These are phyloP conservation scores for Conus canariensis DNA, from an alignment of 2,888 invertebrate species.

Conservation along the genomic window DNA sequence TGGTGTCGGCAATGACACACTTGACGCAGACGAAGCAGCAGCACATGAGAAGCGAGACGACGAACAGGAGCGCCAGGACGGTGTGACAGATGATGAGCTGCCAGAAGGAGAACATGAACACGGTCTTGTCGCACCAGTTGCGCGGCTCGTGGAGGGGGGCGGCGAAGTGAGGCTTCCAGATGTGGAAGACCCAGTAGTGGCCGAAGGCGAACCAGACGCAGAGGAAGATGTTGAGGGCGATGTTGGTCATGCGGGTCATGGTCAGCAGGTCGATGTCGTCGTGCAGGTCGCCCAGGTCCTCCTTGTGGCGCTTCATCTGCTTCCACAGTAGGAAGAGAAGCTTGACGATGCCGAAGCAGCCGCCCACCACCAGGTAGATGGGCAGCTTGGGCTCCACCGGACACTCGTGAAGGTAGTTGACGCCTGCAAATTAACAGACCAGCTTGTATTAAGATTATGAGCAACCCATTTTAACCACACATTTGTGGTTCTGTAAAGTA, in stretches of 20 bases:
- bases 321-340: slow-evolving; percentile 83
- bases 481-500: too few species aligned
- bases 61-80: slow-evolving; percentile 78
- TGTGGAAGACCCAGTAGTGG: slow-evolving; percentile 88
- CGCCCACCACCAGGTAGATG: slow-evolving; percentile 91
- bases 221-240: slow-evolving; percentile 85
- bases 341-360: slow-evolving; percentile 86
- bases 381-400: slow-evolving; percentile 88
- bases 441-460: neutral
- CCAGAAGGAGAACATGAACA: slow-evolving; percentile 87
- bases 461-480: neutral
- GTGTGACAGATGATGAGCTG: slow-evolving; percentile 87
- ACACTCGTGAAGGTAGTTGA: slow-evolving; percentile 89
- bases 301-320: slow-evolving; percentile 82
- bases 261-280: slow-evolving; percentile 78
- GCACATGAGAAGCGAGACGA: slow-evolving; percentile 56
- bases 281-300: slow-evolving; percentile 69
- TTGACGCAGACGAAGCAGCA: slow-evolving; percentile 61
- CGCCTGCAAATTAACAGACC: slow-evolving; percentile 82
- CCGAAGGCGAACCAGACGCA: slow-evolving; percentile 88
- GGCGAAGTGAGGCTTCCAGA: slow-evolving; percentile 88
- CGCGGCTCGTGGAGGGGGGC: slow-evolving; percentile 88
- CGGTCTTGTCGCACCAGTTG: slow-evolving; percentile 88
- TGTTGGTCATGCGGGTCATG: slow-evolving; percentile 84
- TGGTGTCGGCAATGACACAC: slow-evolving; percentile 49